phyloP scores from a whole-genome alignment of 1,140 invertebrate genomes.

The Ylistrum balloti region DNA sequence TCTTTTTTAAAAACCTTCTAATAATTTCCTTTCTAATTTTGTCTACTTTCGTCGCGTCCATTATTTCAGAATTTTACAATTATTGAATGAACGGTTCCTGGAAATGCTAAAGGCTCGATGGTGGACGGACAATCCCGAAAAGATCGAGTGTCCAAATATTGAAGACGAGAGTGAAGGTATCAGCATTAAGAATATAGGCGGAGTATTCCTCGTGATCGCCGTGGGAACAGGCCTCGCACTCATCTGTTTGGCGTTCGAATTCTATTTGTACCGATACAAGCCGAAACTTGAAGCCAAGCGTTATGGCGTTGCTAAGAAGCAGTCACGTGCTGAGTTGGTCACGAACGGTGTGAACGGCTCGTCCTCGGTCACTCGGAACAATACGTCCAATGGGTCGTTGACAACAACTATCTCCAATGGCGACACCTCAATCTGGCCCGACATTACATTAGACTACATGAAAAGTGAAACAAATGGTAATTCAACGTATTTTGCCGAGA shows the following conservation, averaged over 20 bases:
- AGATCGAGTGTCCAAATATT: slow-evolving; percentile 91
- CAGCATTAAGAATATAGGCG: slow-evolving; percentile 97
- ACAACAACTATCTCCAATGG: slow-evolving; percentile 45
- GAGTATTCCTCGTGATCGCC: slow-evolving; percentile 91
- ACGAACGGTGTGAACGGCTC: slow-evolving; percentile 5
- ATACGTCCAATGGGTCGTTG: neutral
- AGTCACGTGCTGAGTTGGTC: slow-evolving; percentile 48
- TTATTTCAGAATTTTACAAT: slow-evolving; percentile 90
- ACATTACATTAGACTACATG: slow-evolving; percentile 42
- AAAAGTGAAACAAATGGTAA: slow-evolving; percentile 26
- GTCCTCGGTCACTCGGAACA: neutral
- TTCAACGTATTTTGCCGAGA: neutral
- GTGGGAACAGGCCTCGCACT: slow-evolving; percentile 85
- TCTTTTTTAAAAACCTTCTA: no score
- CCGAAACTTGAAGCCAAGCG: slow-evolving; percentile 53
- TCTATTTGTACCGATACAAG: slow-evolving; percentile 86
- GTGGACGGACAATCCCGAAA: slow-evolving; percentile 94
- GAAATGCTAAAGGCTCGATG: slow-evolving; percentile 97
- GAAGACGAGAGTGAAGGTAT: slow-evolving; percentile 98
- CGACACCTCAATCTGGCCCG: neutral
- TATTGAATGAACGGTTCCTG: slow-evolving; percentile 94
- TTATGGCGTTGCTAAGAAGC: slow-evolving; percentile 52
- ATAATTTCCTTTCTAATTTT: no score
- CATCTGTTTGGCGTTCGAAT: slow-evolving; percentile 95
- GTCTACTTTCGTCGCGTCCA: no score